Evolutionary conservation across 2,888 invertebrate species (phyloP), one percentile per base, ranked within the genome.

Genomic region (Sympetrum striolatum): DNA sequence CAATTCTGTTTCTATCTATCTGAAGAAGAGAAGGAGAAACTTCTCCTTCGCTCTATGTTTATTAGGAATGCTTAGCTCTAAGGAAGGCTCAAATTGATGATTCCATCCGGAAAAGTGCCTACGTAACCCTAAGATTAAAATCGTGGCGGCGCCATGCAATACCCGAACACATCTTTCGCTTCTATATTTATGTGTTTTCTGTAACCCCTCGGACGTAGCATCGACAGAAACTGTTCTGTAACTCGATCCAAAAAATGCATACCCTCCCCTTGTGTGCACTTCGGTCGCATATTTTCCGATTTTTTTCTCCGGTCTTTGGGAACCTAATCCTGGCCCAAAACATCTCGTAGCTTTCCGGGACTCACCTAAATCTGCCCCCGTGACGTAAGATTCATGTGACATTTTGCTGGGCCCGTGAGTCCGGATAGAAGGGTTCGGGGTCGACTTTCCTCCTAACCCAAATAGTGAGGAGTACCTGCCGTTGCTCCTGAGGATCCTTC

Each of bases 381-480:
- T 60, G 53, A 64, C 86, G 60, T 18, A 37, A 86, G 60, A 86
- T 86, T 64, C 86, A 60, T 60, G 60, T 86, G 86, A 86, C 86
- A 86, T 86, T 86, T 64, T 22, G 60, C 86, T 64, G 86, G 60
- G 60, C 64, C 60, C 37, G 35, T n/a, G 86, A 60, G 14, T 12
- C n/a, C 60, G 60, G 86, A 86, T 64, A 39, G 60, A 86, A 86
- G 86, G 64, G 86, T 86, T 86, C n/a, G 25, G 73, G 73, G 73
- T 73, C 73, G 73, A 73, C 73, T 73, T 73, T 25, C 73, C 73
- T 73, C 73, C 25, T 73, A 31, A 73, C 73, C 73, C 73, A 73
- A 73, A 73, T 73, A 73, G 25, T 25, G 73, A n/a, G 60, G 6
- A 8, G 44, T 64, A 64, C 64, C 64, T 64, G 64, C 64, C 25